These are phyloP conservation scores for Dendroctonus ponderosae DNA, from an alignment of 1,140 invertebrate genomes.

Conservation along the genomic window DNA sequence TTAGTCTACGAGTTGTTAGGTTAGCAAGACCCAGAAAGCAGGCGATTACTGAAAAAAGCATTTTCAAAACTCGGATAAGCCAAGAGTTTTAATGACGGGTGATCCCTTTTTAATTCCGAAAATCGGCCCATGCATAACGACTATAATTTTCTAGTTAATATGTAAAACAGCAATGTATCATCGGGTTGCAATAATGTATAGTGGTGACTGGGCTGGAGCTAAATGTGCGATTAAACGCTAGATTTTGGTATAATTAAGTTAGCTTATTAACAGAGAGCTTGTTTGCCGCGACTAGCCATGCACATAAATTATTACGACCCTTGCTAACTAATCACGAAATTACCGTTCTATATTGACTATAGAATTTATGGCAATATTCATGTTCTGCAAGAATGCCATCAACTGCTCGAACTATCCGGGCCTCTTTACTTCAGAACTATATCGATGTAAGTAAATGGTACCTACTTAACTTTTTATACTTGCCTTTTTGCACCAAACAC, in stretches of 20 bases:
- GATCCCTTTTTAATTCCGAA: not conserved
- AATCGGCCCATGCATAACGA: constrained; percentile 17
- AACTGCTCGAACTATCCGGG: not conserved
- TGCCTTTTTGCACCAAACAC: too few relatives aligned
- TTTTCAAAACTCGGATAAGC: too few relatives aligned
- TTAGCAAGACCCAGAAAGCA: too few relatives aligned
- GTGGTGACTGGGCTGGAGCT: constrained; percentile 21
- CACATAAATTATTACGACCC: constrained; percentile 37
- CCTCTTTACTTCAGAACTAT: too few relatives aligned
- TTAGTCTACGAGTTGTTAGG: too few relatives aligned
- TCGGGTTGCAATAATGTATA: constrained; percentile 32
- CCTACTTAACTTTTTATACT: too few relatives aligned
- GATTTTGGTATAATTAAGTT: constrained; percentile 38
- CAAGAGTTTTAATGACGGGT: too few relatives aligned
- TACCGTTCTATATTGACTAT: constrained; percentile 26
- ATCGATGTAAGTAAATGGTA: too few relatives aligned
- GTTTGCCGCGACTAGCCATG: constrained; percentile 25
- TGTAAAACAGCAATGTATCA: constrained; percentile 36
- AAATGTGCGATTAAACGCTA: constrained; percentile 36
- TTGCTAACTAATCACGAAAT: constrained; percentile 23
- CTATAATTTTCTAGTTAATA: constrained; percentile 37
- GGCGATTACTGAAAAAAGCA: too few relatives aligned
- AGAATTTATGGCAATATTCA: constrained; percentile 26
- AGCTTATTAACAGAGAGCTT: constrained; percentile 34
- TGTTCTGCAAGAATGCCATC: constrained; percentile 20